phyloP scores from a whole-genome alignment of 2,113 vertebrate species.

The Camelus dromedarius region DNA sequence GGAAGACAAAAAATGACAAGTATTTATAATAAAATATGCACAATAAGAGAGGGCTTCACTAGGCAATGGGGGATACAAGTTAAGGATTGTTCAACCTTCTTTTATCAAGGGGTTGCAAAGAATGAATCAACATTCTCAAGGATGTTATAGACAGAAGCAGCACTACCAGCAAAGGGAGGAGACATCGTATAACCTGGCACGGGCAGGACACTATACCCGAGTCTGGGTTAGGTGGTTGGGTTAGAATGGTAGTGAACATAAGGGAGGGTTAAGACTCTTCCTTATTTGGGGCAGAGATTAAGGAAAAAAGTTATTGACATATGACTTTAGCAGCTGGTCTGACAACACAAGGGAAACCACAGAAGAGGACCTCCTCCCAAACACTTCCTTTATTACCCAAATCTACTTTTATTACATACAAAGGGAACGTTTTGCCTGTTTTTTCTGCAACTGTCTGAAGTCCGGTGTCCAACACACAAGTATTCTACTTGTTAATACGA shows the following conservation, averaged over 20 bases:
- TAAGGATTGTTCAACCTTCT: neutral
- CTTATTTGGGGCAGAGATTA: neutral
- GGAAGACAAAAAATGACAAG: neutral
- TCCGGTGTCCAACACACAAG: neutral
- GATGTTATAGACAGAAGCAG: neutral
- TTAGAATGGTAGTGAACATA: neutral
- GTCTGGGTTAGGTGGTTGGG: neutral
- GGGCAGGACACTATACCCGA: neutral
- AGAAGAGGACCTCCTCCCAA: slow-evolving; percentile 53
- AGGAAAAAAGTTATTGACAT: neutral
- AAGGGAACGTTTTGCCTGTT: neutral
- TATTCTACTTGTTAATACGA: slow-evolving; percentile 13
- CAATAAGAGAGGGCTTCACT: neutral
- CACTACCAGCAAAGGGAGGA: neutral
- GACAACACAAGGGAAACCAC: slow-evolving; percentile 59
- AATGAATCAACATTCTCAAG: neutral
- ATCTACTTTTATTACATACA: neutral
- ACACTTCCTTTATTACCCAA: slow-evolving; percentile 54
- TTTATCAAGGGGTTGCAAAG: neutral
- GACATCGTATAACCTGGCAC: neutral
- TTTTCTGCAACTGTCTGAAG: neutral
- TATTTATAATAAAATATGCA: neutral
- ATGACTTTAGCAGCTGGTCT: neutral
- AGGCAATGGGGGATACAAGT: neutral
- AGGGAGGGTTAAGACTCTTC: neutral